phyloP scores from a whole-genome alignment of 2,888 invertebrate species.

The Troilus luridus region DNA sequence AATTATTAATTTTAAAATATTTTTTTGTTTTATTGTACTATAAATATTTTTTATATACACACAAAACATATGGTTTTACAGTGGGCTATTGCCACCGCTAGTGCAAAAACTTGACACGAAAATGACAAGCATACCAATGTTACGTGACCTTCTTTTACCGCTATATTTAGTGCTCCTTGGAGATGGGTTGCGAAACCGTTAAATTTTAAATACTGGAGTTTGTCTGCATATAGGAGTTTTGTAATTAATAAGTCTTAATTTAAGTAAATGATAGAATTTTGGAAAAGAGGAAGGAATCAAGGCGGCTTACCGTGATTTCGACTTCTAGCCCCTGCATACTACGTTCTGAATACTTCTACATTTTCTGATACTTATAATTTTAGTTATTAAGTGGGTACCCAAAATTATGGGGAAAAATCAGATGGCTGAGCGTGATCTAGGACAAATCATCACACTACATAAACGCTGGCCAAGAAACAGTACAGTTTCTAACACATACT shows the following conservation, averaged over 20 bases:
- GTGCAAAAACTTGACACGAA: neutral
- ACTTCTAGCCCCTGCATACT: too few relatives aligned
- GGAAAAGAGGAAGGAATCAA: neutral
- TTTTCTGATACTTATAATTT: too few relatives aligned
- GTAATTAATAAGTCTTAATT: neutral
- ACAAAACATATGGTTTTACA: neutral
- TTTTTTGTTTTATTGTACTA: neutral
- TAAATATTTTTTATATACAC: neutral
- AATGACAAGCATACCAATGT: neutral
- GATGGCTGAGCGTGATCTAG: too few relatives aligned
- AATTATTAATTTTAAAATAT: neutral
- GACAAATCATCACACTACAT: too few relatives aligned
- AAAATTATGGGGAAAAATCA: too few relatives aligned
- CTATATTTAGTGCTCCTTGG: neutral
- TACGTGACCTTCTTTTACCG: constrained; percentile 12
- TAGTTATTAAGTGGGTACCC: too few relatives aligned
- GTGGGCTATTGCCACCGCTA: neutral
- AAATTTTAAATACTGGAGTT: neutral
- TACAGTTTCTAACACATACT: too few relatives aligned
- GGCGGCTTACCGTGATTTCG: too few relatives aligned
- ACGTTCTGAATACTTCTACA: too few relatives aligned
- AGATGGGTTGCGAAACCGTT: neutral
- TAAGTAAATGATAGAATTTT: neutral
- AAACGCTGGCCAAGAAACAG: too few relatives aligned
- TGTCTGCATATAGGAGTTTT: neutral